Evolutionary conservation across 1,140 invertebrate species (phyloP).

Genomic region (Brachionus asplanchnoidis): DNA sequence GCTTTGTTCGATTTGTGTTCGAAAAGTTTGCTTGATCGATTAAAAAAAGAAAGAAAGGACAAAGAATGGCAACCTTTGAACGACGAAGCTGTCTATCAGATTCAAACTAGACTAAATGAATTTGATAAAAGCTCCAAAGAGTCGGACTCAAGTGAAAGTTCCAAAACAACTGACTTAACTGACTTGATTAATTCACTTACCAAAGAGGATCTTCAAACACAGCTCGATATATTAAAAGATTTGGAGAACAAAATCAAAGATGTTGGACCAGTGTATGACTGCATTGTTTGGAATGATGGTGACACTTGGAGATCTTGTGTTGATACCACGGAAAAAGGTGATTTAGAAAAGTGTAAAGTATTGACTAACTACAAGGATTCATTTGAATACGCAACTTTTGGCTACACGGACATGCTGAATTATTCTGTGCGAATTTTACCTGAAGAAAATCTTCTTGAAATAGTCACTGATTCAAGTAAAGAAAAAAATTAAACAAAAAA

Average conservation of each 20-base stretch:
- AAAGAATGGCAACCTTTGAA: slow-evolving; percentile 22
- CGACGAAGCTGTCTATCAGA: slow-evolving; percentile 10
- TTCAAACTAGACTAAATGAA: slow-evolving; percentile 28
- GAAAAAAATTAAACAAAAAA: slow-evolving; percentile 46
- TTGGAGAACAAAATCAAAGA: slow-evolving; percentile 83
- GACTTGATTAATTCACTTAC: background rate
- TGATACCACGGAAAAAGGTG: slow-evolving; percentile 76
- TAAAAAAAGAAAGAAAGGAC: slow-evolving; percentile 3
- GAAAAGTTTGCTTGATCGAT: background rate
- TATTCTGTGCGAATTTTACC: slow-evolving; percentile 87
- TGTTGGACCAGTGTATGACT: slow-evolving; percentile 82
- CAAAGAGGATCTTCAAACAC: slow-evolving; percentile 72
- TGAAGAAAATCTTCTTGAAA: slow-evolving; percentile 82
- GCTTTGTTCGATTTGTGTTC: slow-evolving; percentile 69
- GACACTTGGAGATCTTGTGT: slow-evolving; percentile 74
- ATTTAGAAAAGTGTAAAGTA: slow-evolving; percentile 68
- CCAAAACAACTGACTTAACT: background rate
- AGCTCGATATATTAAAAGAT: slow-evolving; percentile 72
- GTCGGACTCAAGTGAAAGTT: background rate
- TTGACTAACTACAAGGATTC: slow-evolving; percentile 80
- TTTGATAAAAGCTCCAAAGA: background rate
- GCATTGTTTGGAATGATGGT: slow-evolving; percentile 84
- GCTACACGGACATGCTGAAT: slow-evolving; percentile 70
- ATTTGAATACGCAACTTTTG: slow-evolving; percentile 72
- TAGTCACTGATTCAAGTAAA: slow-evolving; percentile 86